phyloP scores from a whole-genome alignment of 2,797 vertebrate species.

The Malacoraja senta region DNA sequence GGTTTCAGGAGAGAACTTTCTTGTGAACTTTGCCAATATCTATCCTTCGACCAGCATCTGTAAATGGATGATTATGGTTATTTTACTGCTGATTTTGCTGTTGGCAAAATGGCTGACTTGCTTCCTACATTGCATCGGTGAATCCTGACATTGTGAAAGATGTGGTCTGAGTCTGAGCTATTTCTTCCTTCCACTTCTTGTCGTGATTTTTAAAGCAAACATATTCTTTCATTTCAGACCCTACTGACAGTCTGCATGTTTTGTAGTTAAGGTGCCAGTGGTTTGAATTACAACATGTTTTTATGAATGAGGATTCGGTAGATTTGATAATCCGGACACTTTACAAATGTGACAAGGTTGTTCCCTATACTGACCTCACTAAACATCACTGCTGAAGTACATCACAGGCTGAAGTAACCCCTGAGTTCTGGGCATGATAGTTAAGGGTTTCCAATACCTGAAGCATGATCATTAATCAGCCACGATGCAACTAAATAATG shows the following conservation, averaged over 20 bases:
- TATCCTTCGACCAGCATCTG: background rate
- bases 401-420: background rate
- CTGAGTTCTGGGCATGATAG: background rate
- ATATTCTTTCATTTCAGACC: background rate
- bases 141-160: background rate
- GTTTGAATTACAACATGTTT: background rate
- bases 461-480: background rate
- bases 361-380: background rate
- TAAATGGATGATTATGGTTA: background rate
- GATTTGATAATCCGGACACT: background rate
- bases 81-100: background rate
- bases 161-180: background rate
- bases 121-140: background rate
- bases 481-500: background rate
- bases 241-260: background rate
- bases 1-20: background rate
- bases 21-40: background rate
- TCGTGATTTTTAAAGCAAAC: no score
- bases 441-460: background rate
- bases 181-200: no score
- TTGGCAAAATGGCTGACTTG: background rate
- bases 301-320: background rate
- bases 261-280: background rate
- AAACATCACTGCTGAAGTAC: background rate
- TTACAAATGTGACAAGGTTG: background rate